Conservation (phyloP, 1,140 invertebrate genomes). For the Mizuhopecten yessoensis region DNA sequence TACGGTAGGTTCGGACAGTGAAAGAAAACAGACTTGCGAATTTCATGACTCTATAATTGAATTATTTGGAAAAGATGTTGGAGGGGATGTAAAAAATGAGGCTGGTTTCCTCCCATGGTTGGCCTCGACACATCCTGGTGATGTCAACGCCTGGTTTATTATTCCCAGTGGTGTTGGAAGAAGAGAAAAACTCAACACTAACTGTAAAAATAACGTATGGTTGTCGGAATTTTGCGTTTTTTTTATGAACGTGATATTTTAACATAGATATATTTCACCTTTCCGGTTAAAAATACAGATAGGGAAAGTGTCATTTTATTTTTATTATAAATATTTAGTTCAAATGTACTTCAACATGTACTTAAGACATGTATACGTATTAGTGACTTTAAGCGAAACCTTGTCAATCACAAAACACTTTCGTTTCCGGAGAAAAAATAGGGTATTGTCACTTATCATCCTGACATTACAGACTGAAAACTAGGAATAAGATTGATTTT, state of each 20-base stretch:
- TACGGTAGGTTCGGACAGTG: conserved; percentile 31
- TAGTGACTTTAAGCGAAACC: neutral
- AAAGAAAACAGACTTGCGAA: neutral
- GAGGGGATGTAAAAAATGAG: neutral
- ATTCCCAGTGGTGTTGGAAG: neutral
- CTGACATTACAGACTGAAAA: too few relatives aligned
- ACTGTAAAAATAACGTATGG: conserved; percentile 12
- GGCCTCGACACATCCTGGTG: neutral
- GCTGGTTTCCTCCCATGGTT: neutral
- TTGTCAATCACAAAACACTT: neutral
- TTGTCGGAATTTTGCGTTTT: neutral
- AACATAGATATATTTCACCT: neutral
- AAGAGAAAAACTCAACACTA: neutral
- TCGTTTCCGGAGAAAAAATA: neutral
- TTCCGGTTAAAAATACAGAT: neutral
- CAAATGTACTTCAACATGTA: neutral
- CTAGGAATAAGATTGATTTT: too few relatives aligned
- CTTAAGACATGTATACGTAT: too few relatives aligned
- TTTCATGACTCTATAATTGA: conserved; percentile 31
- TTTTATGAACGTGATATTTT: neutral
- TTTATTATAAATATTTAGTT: neutral
- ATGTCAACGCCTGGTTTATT: conserved; percentile 24
- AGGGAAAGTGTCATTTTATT: neutral
- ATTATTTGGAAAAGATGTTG: conserved; percentile 39
- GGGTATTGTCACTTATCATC: too few relatives aligned